Conservation (phyloP, 2,797 vertebrate genomes). For the Erithacus rubecula region DNA sequence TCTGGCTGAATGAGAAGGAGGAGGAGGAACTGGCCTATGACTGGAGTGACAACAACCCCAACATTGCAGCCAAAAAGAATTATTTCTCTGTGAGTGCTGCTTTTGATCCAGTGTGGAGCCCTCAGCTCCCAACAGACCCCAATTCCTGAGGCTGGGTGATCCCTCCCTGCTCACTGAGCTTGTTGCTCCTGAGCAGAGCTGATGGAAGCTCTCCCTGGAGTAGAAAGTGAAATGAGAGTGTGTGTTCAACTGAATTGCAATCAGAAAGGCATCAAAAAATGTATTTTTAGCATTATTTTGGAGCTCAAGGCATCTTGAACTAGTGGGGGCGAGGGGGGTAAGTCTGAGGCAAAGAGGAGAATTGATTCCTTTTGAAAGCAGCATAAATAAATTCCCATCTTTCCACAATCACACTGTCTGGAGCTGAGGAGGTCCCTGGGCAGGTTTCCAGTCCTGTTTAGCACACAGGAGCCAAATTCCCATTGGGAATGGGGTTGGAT, state of each 20-base stretch:
- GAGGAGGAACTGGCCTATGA: conserved; percentile 96
- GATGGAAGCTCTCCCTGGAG: not conserved
- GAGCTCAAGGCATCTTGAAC: not conserved
- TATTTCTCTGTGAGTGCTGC: conserved; percentile 85
- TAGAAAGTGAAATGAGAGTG: not conserved
- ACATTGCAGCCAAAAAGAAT: conserved; percentile 87
- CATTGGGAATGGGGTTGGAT: accelerated
- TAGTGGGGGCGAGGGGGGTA: accelerated
- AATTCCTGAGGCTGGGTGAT: not conserved
- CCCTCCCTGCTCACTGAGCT: not conserved
- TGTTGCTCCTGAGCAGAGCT: not conserved
- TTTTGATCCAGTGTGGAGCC: not conserved
- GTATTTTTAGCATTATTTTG: not conserved
- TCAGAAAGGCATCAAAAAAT: not conserved
- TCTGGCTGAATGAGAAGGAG: conserved; percentile 98
- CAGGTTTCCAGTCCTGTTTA: not conserved
- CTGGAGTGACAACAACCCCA: conserved; percentile 92
- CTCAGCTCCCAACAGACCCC: not conserved
- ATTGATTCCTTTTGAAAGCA: not conserved
- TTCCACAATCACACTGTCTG: not conserved
- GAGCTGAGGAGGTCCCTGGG: not conserved
- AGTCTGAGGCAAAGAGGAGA: not conserved
- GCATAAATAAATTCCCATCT: not conserved
- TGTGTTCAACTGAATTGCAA: not conserved
- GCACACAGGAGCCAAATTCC: not conserved